phyloP scores from a whole-genome alignment of 1,140 invertebrate genomes.

The Nasonia giraulti region DNA sequence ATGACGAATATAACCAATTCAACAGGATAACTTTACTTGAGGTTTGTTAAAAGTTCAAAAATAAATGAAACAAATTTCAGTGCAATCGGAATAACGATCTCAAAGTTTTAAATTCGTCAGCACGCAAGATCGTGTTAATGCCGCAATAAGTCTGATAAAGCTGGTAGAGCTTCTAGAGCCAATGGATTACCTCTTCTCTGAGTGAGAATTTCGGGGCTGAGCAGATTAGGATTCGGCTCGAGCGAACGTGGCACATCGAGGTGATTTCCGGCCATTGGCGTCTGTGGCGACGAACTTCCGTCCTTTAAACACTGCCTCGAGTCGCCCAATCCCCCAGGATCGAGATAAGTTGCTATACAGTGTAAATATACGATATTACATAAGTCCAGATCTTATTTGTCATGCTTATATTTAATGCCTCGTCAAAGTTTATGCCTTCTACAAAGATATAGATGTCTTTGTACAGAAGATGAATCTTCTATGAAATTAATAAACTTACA shows the following conservation, averaged over 20 bases:
- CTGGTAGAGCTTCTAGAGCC: slow-evolving; percentile 11
- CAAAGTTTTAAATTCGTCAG: slow-evolving; percentile 32
- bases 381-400: slow-evolving; percentile 12
- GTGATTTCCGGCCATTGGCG: slow-evolving; percentile 83
- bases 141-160: slow-evolving; percentile 45
- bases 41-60: not conserved
- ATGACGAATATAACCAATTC: too few species aligned
- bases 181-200: slow-evolving; percentile 80
- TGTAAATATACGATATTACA: slow-evolving; percentile 47
- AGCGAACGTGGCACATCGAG: slow-evolving; percentile 82
- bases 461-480: not conserved
- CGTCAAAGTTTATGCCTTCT: not conserved
- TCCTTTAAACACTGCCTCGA: slow-evolving; percentile 80
- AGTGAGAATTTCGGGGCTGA: slow-evolving; percentile 85
- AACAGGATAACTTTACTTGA: too few species aligned
- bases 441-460: not conserved
- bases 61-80: not conserved
- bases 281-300: slow-evolving; percentile 76
- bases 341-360: slow-evolving; percentile 71
- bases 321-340: slow-evolving; percentile 74
- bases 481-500: not conserved
- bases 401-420: not conserved
- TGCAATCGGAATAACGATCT: not conserved
- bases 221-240: slow-evolving; percentile 85
- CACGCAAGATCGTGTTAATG: slow-evolving; percentile 31